Conservation (phyloP, 2,113 vertebrate species). For the Arvicanthis niloticus region DNA sequence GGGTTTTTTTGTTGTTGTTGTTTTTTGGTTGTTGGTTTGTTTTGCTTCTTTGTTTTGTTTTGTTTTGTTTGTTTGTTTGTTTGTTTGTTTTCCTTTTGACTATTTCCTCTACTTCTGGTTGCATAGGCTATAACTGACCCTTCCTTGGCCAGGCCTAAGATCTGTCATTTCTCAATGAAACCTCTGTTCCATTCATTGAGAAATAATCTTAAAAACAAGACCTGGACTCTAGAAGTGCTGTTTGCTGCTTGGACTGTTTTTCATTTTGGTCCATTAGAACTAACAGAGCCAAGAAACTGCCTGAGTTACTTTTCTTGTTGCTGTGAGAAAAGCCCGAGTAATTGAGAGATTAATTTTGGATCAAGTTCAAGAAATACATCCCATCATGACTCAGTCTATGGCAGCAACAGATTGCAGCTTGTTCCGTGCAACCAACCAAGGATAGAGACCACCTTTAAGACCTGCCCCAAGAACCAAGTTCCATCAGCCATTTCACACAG, state of each 20-base stretch:
- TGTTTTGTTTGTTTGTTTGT: background rate
- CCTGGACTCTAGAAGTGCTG: background rate
- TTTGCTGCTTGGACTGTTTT: background rate
- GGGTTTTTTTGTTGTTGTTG: no score
- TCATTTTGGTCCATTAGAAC: background rate
- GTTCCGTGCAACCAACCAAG: background rate
- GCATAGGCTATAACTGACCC: background rate
- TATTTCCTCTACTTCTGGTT: slow-evolving; percentile 2
- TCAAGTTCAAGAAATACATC: background rate
- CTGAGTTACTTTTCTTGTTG: background rate
- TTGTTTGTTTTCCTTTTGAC: background rate
- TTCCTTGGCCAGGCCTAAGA: background rate
- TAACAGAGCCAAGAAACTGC: slow-evolving; percentile 12
- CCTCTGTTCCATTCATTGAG: slow-evolving; percentile 2
- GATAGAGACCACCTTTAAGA: background rate
- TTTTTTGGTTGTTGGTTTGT: background rate
- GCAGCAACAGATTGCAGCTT: background rate
- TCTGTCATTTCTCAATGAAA: slow-evolving; percentile 44
- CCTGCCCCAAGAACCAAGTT: background rate
- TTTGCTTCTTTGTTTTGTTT: no score
- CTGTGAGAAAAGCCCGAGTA: background rate
- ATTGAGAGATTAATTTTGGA: background rate
- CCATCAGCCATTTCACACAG: background rate
- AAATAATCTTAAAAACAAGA: slow-evolving; percentile 38
- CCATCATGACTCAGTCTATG: background rate